These are phyloP conservation scores for Octonoba sinensis DNA, from an alignment of 2,888 invertebrate genomes.

Conservation along the genomic window DNA sequence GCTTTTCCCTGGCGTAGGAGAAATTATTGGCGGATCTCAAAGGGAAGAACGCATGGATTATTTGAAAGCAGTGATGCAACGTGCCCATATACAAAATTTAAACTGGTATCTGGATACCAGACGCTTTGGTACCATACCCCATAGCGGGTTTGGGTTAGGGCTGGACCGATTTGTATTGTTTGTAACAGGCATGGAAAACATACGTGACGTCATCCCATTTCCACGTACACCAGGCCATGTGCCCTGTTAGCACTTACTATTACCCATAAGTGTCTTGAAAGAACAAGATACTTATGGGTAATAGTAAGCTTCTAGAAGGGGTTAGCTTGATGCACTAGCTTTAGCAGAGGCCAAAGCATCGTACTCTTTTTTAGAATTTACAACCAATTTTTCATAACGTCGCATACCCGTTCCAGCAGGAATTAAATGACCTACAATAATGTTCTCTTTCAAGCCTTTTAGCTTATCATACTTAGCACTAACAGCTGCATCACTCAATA, in stretches of 20 bases:
- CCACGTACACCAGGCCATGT: no score
- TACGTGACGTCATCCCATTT: no score
- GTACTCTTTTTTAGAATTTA: no score
- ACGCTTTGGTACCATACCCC: background rate
- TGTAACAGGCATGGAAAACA: no score
- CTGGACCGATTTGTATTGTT: constrained; percentile 2
- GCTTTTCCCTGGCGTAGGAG: background rate
- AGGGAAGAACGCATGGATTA: background rate
- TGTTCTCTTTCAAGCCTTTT: constrained; percentile 24
- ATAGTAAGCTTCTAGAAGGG: no score
- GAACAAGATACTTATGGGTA: no score
- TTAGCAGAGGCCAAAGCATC: no score
- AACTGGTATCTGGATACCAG: background rate
- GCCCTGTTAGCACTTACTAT: no score
- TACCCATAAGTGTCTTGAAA: no score
- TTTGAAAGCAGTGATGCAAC: background rate
- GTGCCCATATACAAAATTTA: background rate
- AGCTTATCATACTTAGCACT: constrained; percentile 10
- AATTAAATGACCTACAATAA: constrained; percentile 28
- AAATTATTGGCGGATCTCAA: constrained; percentile 4
- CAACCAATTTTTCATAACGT: no score
- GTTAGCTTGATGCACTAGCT: no score
- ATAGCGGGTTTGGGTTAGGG: constrained; percentile 3
- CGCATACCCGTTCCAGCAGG: constrained; percentile 42
- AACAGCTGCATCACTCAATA: constrained; percentile 22